Base-by-base conservation (phyloP, 1,140 invertebrate genomes). In the Acarapis woodi region DNA sequence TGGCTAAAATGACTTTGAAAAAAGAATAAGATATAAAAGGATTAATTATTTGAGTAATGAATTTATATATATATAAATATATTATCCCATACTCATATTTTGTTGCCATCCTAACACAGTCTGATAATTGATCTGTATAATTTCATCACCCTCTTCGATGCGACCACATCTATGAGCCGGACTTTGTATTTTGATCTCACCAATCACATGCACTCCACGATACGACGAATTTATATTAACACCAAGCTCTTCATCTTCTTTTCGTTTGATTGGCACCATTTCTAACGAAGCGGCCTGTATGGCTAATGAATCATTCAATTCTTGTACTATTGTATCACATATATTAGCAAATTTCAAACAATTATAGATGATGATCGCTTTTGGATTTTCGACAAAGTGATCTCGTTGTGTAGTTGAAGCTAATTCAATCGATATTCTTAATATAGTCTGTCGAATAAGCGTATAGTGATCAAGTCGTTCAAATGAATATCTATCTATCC, bases 101-200 rank as follows among this genome's bases (percentile, higher is more conserved):
- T 68, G 58, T 45, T 76, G 70, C 77, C 77, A 82, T 1, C 75
- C 77, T 43, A 79, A 74, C 14, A 82, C 74, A n/a, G 75, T 82
- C 53, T 82, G 75, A 54, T 79, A 77, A 56, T 82, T 80, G 9
- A 78, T 72, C 60, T 79, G 78, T 16, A 87, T 72, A 41, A 90
- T 75, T 60, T 88, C 80, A 58, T 88, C 80, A 2, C 79, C 79
- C 48, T 75, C 72, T 57, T 80, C 76, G 49, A 87, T 75, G 59
- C 80, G 79, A 2, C 73, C 74, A 51, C 73, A 76, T 23, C 72
- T 66, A 58, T 83, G 48, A 14, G 56, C 54, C 29, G 57, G 54
- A 24, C 52, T 53, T 51, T 56, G 39, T 29, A 45, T 71, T 53
- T 79, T 78, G 18, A 83, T 70, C 47, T 74, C 73, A 12, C 71